A percentile compares a stretch with the other conserved stretches of the same genome.
Conservation (phyloP, 2,113 vertebrate species). For the Panthera tigris region DNA sequence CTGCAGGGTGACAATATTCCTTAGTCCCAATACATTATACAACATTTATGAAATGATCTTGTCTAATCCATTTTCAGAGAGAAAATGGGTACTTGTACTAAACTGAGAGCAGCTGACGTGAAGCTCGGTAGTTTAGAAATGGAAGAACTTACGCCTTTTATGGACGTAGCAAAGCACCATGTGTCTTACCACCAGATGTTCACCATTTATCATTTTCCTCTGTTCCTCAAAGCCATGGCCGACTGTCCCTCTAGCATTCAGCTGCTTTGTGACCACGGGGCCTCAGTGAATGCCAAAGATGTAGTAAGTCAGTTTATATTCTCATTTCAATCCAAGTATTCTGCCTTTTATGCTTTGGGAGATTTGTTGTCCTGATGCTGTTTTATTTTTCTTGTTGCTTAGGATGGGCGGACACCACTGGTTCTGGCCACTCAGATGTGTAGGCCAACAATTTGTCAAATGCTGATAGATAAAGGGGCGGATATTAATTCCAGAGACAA, state of each 20-base stretch:
- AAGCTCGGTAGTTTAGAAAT: neutral
- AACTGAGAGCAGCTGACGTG: neutral
- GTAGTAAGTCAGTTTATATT: slow-evolving; percentile 86
- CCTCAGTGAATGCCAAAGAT: slow-evolving; percentile 92
- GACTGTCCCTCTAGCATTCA: slow-evolving; percentile 95
- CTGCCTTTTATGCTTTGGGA: neutral
- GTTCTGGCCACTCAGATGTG: slow-evolving; percentile 98
- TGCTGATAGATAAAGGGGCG: slow-evolving; percentile 93
- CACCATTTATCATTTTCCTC: neutral
- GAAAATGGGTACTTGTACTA: neutral
- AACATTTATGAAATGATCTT: neutral
- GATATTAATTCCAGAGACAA: slow-evolving; percentile 94
- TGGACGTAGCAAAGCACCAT: neutral
- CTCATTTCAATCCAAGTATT: accelerated
- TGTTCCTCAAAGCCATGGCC: slow-evolving; percentile 90
- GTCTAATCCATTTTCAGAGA: neutral
- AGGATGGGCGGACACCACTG: slow-evolving; percentile 96
- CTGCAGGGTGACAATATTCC: neutral
- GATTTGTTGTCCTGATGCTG: neutral
- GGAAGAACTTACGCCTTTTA: neutral
- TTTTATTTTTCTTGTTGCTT: neutral
- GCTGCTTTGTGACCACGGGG: slow-evolving; percentile 94
- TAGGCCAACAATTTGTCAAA: slow-evolving; percentile 92
- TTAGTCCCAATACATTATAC: neutral
- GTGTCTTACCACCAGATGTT: slow-evolving; percentile 19